Evolutionary conservation across 2,797 vertebrate genomes (phyloP).

Genomic region (Scomberomorus guttatus): DNA sequence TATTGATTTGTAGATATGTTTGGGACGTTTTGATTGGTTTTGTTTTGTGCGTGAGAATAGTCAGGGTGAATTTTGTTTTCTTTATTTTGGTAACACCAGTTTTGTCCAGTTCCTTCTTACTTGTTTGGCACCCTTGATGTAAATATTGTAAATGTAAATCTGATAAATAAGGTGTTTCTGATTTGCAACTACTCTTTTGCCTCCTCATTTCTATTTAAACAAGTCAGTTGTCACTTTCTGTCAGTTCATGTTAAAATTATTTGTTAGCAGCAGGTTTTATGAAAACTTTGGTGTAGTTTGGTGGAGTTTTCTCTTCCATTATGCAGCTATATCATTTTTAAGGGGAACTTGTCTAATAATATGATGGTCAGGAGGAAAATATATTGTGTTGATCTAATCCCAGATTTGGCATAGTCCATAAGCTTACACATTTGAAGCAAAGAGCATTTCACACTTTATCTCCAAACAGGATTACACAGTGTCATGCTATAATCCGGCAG

Average conservation of each 20-base stretch:
- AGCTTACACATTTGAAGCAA: conserved; percentile 73
- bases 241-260: background rate
- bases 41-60: background rate
- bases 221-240: background rate
- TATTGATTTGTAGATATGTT: conserved; percentile 5
- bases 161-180: conserved; percentile 38
- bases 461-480: conserved; percentile 82
- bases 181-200: background rate
- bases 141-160: conserved; percentile 34
- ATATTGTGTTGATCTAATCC: conserved; percentile 78
- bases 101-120: conserved; percentile 8
- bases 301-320: conserved; percentile 5
- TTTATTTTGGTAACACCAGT: background rate
- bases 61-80: background rate
- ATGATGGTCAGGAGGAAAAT: conserved; percentile 53
- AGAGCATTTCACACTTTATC: conserved; percentile 83
- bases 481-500: conserved; percentile 75
- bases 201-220: background rate
- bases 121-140: conserved; percentile 25
- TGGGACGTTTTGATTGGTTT: background rate
- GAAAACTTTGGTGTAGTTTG: background rate
- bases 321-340: background rate
- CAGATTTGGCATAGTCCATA: conserved; percentile 75
- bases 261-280: background rate
- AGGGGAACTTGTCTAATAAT: conserved; percentile 51